Base-by-base conservation (phyloP, 2,888 invertebrate genomes). In the Himalopsyche japonica region DNA sequence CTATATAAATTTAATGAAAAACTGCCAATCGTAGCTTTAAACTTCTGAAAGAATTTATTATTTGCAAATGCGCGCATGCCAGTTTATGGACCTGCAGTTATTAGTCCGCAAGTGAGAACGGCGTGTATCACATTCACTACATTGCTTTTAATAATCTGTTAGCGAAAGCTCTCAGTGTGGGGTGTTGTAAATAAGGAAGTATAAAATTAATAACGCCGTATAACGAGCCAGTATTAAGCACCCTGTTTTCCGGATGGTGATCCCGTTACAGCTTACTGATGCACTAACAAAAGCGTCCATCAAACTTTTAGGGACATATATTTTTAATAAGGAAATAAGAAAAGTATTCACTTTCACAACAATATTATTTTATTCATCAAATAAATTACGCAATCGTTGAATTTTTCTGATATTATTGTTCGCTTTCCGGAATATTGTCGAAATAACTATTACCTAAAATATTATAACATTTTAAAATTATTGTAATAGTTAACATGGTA, bases 121-220 rank as follows among this genome's bases (percentile, higher is more conserved):
- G 20, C 27, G 30, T 70, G 70, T 70, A 70, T 70, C 70, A 15
- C 49, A 83, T 43, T 79, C 79, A 48, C 47, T 79, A 27, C 48
- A 48, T 79, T 47, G 79, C 79, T 48, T 79, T 79, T 48, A 79
- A 79, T 79, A 79, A 79, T 79, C 79, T 49, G 18, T 70, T 48
- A 47, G 47, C 48, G 48, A 24, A 48, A 12, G 27, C 48, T 30
- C 79, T 49, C n/a, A 34, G 37, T 30, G 79, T 4, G 79, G 24
- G 37, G 47, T 24, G 30, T n/a, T 47, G 79, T n/a, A 70, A 70
- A 79, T 64, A 79, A 83, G 79, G 79, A 79, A 64, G 79, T 57
- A 43, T 37, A 70, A 83, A 83, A 83, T 83, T 83, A 83, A 83
- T 83, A 83, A 79, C 79, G 79, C 27, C 57, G 83, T 47, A 79